These are phyloP conservation scores for Passerina amoena DNA, from an alignment of 2,113 vertebrate species.

Conservation along the genomic window DNA sequence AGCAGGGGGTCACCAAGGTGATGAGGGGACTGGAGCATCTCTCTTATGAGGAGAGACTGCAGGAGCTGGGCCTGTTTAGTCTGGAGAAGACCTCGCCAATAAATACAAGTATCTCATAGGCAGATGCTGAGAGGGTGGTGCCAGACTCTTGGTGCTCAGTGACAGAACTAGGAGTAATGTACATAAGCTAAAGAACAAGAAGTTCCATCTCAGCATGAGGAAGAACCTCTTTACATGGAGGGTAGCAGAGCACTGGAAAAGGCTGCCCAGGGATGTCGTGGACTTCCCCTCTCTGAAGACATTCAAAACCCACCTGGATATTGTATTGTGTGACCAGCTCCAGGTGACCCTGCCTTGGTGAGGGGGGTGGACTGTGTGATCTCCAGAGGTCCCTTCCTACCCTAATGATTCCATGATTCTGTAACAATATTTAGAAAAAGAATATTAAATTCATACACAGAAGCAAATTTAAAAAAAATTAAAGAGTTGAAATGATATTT, in stretches of 20 bases:
- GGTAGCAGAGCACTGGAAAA: neutral
- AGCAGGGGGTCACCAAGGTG: neutral
- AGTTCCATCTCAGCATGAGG: neutral
- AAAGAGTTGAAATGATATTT: neutral
- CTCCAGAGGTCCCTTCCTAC: neutral
- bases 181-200: neutral
- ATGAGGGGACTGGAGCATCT: neutral
- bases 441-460: neutral
- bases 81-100: neutral
- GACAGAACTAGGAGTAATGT: neutral
- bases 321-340: neutral
- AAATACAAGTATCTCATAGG: neutral
- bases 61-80: neutral
- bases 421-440: neutral
- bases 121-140: rapidly evolving
- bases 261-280: rapidly evolving
- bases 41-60: neutral
- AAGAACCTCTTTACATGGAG: neutral
- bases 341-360: neutral
- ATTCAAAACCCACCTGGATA: neutral
- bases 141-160: neutral
- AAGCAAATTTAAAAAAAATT: neutral
- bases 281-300: neutral
- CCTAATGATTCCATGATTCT: no score
- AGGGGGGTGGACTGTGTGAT: neutral